Base-by-base conservation (phyloP, 2,797 vertebrate genomes). In the Gadopsis marmoratus region DNA sequence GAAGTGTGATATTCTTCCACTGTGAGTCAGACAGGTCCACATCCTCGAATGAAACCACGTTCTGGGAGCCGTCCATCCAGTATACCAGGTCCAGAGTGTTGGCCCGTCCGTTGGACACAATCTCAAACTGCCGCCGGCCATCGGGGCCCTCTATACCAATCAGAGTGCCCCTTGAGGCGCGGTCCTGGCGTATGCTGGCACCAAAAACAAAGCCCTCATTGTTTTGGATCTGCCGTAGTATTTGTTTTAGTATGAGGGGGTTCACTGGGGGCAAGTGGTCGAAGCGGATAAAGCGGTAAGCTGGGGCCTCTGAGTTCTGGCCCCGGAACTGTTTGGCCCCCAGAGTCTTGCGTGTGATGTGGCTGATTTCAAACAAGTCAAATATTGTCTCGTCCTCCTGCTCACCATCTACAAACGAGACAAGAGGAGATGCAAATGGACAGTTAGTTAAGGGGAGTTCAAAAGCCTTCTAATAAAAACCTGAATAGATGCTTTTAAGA, bases 1-100 rank as follows among this genome's bases (percentile, higher is more conserved):
- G 97, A 81, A 99, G 95, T 0, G 97, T 99, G 90, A 99, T 77
- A 51, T 99, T 99, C 95, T 99, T 99, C 98, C 98, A 99, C 73
- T 97, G 97, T 0, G 97, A 97, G 88, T 99, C 98, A 0, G 97
- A 96, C 60, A 99, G 94, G 88, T 99, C 98, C 91, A 99, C 98
- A 0, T 99, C 98, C 94, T 99, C 98, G 69, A 99, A 96, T 13
- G 97, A 97, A 84, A 97, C 94, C 68, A 96, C 90, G 0, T 98
- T 98, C 90, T 96, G 97, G 3, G 94, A 92, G 81, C 97, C 97
- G 7, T 96, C 97, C 54, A 95, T 85, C 97, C 97, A 99, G 90
- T 99, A 99, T 50, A 96, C 95, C 79, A 99, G 94, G 90, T 99
- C 98, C 94, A 99, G 95, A 11, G 96, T 97, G 95, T 99, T 99